Evolutionary conservation across 2,113 vertebrate species (phyloP), one percentile per base, ranked within the genome.

Genomic region (Egretta garzetta): DNA sequence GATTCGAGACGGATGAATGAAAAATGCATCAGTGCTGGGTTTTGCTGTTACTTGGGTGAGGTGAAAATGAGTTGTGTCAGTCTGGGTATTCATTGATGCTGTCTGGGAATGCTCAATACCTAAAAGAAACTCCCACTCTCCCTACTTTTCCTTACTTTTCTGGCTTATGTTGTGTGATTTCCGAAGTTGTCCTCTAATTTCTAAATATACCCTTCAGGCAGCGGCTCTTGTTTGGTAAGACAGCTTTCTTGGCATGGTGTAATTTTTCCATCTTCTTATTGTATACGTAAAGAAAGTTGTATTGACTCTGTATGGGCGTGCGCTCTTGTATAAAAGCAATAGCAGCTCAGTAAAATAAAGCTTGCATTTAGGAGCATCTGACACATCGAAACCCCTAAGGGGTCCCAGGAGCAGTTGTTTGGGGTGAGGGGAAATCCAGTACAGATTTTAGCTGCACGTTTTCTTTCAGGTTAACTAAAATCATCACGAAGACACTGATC

Each of bases 181-280:
- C 83, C 39, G 79, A 81, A 96, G 62, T 72, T 82, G 86, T 84
- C 70, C 58, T 91, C 62, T 43, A 12, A 63, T 87, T 94, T 84
- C 80, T 94, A 97, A 97, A 93, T 92, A 95, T 77, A 88, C 45
- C 30, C 76, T 58, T 85, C 66, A 87, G 86, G 72, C 35, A 22
- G 75, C 9, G 5, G 55, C 58, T 91, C 37, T 52, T 68, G 12
- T 93, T 90, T 95, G 77, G 60, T 60, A 75, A 85, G 91, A 49
- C 66, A 59, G 86, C 23, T 88, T 95, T 94, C 73, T 91, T 89
- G 83, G 91, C 94, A 75, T 35, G 41, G 60, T 88, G 14, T 52
- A 75, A 68, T 81, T 95, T 95, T 89, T 85, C 80, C 77, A 35
- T 94, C 91, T 88, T 71, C 64, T 88, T 63, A 66, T 43, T 95